These are phyloP conservation scores for Trissoscelio sp. DNA, from an alignment of 2,888 invertebrate species.

Conservation along the genomic window DNA sequence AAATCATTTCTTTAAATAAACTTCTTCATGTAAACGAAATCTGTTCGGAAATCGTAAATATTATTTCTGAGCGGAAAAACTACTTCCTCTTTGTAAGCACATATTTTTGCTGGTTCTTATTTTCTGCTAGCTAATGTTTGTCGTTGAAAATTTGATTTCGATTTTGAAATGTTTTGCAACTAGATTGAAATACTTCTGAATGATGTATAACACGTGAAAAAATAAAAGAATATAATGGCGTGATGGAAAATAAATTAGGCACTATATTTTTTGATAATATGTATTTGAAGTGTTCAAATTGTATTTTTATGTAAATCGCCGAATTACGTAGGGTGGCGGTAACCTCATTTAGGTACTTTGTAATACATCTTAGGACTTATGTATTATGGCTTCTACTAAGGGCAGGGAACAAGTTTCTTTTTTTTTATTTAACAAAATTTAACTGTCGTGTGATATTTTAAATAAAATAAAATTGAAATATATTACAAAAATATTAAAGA, in stretches of 20 bases:
- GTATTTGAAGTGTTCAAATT: background rate
- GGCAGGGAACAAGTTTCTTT: slow-evolving; percentile 18
- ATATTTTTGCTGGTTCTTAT: background rate
- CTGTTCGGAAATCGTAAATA: slow-evolving; percentile 25
- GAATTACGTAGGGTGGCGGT: slow-evolving; percentile 35
- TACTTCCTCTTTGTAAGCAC: slow-evolving; percentile 1
- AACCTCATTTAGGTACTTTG: slow-evolving; percentile 50
- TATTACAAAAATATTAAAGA: no score
- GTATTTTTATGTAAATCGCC: slow-evolving; percentile 34
- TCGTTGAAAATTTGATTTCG: slow-evolving; percentile 1
- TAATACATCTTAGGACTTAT: slow-evolving; percentile 36
- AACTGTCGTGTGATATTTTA: no score
- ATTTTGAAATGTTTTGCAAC: background rate
- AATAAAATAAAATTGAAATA: no score
- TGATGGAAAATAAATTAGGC: no score
- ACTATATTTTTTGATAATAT: no score
- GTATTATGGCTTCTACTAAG: slow-evolving; percentile 40
- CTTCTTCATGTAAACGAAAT: slow-evolving; percentile 22
- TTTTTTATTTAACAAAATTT: no score
- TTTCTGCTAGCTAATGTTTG: background rate
- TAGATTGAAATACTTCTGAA: background rate
- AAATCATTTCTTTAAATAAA: slow-evolving; percentile 46
- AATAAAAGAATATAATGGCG: no score
- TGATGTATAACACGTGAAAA: background rate
- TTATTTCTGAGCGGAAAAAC: slow-evolving; percentile 20